phyloP scores from a whole-genome alignment of 2,113 vertebrate species.

The Mesitornis unicolor region DNA sequence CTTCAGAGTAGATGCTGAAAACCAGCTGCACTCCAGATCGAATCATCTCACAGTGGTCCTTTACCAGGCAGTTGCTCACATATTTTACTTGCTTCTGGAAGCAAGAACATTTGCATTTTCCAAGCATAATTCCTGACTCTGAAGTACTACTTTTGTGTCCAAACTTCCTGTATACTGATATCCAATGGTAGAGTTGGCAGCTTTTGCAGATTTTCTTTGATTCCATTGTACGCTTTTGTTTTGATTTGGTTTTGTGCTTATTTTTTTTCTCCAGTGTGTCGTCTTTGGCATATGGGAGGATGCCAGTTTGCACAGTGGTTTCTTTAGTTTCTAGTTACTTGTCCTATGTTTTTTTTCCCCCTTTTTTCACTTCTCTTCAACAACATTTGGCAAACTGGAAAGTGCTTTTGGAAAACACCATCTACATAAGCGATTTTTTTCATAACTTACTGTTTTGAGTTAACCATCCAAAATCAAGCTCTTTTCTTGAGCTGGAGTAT shows the following conservation, averaged over 20 bases:
- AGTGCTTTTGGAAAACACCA: background rate
- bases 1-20: background rate
- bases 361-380: background rate
- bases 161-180: background rate
- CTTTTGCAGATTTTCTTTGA: background rate
- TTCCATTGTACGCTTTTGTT: background rate
- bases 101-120: background rate
- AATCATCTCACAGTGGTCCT: background rate
- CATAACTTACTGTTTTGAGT: background rate
- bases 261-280: background rate
- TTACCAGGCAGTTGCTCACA: background rate
- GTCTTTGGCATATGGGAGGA: background rate
- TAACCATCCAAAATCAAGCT: background rate
- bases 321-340: background rate
- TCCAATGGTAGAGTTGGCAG: background rate
- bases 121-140: background rate
- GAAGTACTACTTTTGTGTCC: background rate
- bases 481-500: background rate
- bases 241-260: background rate
- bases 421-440: background rate
- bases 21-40: background rate
- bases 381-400: background rate
- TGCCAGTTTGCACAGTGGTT: background rate
- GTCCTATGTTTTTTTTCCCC: background rate
- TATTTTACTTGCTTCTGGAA: background rate